Base-by-base conservation (phyloP, 2,888 invertebrate species). In the Rambutsinella grinnellia region DNA sequence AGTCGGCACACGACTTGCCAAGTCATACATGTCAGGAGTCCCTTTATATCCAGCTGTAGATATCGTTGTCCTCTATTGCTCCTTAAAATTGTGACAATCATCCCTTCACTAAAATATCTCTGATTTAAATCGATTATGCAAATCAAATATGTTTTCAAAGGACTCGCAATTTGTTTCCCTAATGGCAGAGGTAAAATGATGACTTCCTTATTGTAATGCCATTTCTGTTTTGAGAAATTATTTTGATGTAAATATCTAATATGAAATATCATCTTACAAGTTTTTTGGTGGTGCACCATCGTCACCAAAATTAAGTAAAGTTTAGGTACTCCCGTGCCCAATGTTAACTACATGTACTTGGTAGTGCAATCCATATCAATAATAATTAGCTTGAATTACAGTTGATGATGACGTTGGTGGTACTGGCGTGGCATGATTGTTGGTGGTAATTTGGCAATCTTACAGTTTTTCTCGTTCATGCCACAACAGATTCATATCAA, bases 351-450 rank as follows among this genome's bases (percentile, higher is more conserved):
- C n/a, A n/a, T 19, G 58, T 66, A 27, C 51, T 68, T 68, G 68
- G 68, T 19, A 58, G 58, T 68, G 51, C 68, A 49, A 58, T 51
- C 27, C 51, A 66, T 10, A 61, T 60, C 13, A 60, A 49, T 28
- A 46, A 60, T 68, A 68, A 68, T 68, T 68, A 68, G 51, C 47
- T n/a, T 68, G 58, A 49, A 68, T 68, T 68, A 68, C 47, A n/a
- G n/a, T n/a, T n/a, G n/a, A n/a, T n/a, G n/a, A n/a, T n/a, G n/a
- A n/a, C n/a, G 36, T 27, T 24, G 28, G 26, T 54, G 54, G 21
- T 23, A 23, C 10, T 49, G 49, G 24, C 6, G n/a, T 44, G 60
- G 46, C 26, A n/a, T 15, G n/a, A 47, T 17, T 49, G 27, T 8
- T 49, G 21, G 28, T 63, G 63, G 51, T n/a, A 63, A 51, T 63